Conservation (phyloP, 2,113 vertebrate species). For the Oostethus manadensis region DNA sequence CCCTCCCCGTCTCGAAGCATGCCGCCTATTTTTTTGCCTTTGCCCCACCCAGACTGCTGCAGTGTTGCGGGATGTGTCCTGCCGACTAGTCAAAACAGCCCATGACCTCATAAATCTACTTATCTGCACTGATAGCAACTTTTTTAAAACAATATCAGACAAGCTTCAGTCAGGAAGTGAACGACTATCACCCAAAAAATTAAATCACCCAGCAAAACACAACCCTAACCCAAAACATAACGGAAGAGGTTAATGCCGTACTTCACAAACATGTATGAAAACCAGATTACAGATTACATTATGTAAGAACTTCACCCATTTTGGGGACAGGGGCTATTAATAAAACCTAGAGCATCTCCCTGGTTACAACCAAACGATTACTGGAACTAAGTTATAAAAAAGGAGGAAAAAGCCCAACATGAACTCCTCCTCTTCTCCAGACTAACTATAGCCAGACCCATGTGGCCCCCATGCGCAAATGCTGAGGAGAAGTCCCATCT, state of each 20-base stretch:
- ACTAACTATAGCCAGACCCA: conserved; percentile 47
- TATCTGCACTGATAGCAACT: conserved; percentile 2
- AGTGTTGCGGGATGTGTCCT: conserved; percentile 67
- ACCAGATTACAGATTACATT: neutral
- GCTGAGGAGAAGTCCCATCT: conserved; percentile 65
- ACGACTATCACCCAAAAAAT: neutral
- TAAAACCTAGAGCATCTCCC: conserved; percentile 58
- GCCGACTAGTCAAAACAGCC: conserved; percentile 50
- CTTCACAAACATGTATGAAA: neutral
- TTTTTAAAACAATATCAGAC: neutral
- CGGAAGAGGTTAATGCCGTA: neutral
- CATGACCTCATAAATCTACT: conserved; percentile 46
- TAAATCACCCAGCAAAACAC: neutral
- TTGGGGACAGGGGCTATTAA: conserved; percentile 56
- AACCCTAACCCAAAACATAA: too few species aligned
- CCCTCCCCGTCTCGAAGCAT: conserved; percentile 19
- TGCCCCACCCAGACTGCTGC: conserved; percentile 64
- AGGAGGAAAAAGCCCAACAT: conserved; percentile 2
- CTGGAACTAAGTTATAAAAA: conserved; percentile 18
- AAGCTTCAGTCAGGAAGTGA: neutral
- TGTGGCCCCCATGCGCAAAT: conserved; percentile 73
- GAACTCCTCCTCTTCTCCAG: conserved; percentile 19
- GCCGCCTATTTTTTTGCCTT: conserved; percentile 29
- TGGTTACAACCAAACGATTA: conserved; percentile 50
- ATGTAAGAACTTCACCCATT: conserved; percentile 31